phyloP scores from a whole-genome alignment of 2,113 vertebrate species.

The Oophaga pumilio region DNA sequence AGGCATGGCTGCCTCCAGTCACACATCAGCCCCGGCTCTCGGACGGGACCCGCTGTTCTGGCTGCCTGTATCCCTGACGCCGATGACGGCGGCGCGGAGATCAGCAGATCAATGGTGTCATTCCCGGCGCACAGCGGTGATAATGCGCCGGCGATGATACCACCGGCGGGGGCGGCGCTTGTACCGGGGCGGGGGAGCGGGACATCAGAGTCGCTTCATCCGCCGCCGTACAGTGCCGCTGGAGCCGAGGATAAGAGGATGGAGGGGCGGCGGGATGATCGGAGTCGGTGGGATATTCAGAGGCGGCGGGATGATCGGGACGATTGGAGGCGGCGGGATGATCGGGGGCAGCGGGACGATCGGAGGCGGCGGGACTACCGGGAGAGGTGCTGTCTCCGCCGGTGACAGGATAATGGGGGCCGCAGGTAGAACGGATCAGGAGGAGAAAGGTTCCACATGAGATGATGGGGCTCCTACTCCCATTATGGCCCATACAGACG shows the following conservation, averaged over 20 bases:
- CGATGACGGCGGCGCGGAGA: not conserved
- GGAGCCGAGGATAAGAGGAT: not conserved
- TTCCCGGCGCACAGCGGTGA: slow-evolving; percentile 17
- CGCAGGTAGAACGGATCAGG: not conserved
- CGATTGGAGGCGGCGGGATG: too few species aligned
- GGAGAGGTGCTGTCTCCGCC: not conserved
- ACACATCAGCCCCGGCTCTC: slow-evolving; percentile 14
- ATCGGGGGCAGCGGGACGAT: too few species aligned
- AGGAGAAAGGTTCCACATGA: not conserved
- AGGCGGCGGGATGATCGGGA: too few species aligned
- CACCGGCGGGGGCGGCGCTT: too few species aligned
- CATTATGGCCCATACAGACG: not conserved
- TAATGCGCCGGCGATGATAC: not conserved
- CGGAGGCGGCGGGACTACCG: not conserved
- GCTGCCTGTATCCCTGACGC: slow-evolving; percentile 27
- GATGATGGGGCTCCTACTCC: not conserved
- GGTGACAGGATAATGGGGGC: not conserved
- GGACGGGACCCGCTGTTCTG: slow-evolving; percentile 29
- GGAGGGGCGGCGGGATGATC: not conserved
- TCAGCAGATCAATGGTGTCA: not conserved
- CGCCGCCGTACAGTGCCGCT: not conserved
- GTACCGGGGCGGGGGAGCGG: too few species aligned
- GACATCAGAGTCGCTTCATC: not conserved
- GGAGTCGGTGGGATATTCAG: too few species aligned
- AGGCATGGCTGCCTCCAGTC: slow-evolving; percentile 19